These are phyloP conservation scores for Macquaria australasica DNA, from an alignment of 2,113 vertebrate species.

Conservation along the genomic window DNA sequence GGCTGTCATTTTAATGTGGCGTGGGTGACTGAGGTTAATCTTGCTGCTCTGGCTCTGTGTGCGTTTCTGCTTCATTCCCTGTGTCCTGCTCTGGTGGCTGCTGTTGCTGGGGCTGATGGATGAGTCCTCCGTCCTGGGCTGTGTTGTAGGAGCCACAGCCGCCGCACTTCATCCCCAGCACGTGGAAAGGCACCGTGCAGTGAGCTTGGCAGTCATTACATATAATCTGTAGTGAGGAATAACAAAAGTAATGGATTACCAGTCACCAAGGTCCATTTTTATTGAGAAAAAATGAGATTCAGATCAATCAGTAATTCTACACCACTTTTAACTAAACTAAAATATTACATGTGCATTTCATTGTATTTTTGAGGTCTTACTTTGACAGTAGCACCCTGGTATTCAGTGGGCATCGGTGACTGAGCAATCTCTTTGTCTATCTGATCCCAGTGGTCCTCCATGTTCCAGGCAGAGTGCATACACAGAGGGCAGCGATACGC, in stretches of 20 bases:
- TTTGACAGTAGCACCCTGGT: conserved; percentile 91
- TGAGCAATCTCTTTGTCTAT: conserved; percentile 91
- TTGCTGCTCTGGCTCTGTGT: conserved; percentile 44
- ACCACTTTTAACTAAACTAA: neutral
- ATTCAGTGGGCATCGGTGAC: conserved; percentile 94
- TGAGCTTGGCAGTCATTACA: conserved; percentile 94
- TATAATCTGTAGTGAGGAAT: conserved; percentile 85
- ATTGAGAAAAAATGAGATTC: neutral
- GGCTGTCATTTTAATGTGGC: conserved; percentile 1
- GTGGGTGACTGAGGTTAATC: conserved; percentile 21
- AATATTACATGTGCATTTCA: neutral
- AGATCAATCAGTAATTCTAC: neutral
- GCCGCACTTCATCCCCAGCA: conserved; percentile 95
- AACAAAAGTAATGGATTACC: neutral
- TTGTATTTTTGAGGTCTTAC: conserved; percentile 70
- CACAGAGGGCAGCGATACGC: conserved; percentile 94
- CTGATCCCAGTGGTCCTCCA: conserved; percentile 90
- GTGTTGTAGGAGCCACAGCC: conserved; percentile 95
- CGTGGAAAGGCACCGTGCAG: conserved; percentile 91
- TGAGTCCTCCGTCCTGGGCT: conserved; percentile 87
- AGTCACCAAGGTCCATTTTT: neutral
- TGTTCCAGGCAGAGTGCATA: conserved; percentile 92
- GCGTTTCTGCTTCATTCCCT: conserved; percentile 46
- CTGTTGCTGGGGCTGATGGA: conserved; percentile 71
- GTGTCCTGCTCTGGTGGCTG: conserved; percentile 28